phyloP scores from a whole-genome alignment of 2,797 vertebrate species.

The Silurus lanzhouensis region DNA sequence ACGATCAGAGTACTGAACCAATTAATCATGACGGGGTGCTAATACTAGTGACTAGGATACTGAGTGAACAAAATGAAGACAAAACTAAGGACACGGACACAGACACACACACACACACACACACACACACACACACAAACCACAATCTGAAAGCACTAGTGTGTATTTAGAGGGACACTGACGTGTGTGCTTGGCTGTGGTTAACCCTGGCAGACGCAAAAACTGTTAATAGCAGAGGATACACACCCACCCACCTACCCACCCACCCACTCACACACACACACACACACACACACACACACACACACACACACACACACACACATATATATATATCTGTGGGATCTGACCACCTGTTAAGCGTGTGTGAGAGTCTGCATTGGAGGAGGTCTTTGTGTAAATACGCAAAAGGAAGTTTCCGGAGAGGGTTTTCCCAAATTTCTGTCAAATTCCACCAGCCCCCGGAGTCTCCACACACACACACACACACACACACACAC shows the following conservation, averaged over 20 bases:
- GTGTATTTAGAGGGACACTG: constrained; percentile 18
- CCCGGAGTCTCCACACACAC: background rate
- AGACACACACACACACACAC: constrained; percentile 1
- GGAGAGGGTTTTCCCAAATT: constrained; percentile 60
- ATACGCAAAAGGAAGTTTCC: constrained; percentile 56
- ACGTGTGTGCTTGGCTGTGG: constrained; percentile 18
- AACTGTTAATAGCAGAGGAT: constrained; percentile 56
- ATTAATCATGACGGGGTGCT: too few relatives aligned
- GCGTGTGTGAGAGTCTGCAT: constrained; percentile 58
- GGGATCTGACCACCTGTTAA: constrained; percentile 68
- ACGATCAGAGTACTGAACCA: background rate
- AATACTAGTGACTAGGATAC: background rate
- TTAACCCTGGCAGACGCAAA: constrained; percentile 52
- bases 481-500: background rate
- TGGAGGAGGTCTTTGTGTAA: constrained; percentile 57
- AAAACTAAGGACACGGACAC: background rate
- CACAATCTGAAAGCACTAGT: background rate
- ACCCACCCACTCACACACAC: constrained; percentile 45
- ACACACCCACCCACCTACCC: constrained; percentile 35
- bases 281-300: constrained; percentile 46
- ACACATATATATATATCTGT: constrained; percentile 49
- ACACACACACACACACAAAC: constrained; percentile 8
- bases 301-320: constrained; percentile 32
- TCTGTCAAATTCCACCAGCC: constrained; percentile 30
- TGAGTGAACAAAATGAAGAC: background rate